Evolutionary conservation across 2,888 invertebrate species (phyloP).

Genomic region (Ennomos quercinarius): DNA sequence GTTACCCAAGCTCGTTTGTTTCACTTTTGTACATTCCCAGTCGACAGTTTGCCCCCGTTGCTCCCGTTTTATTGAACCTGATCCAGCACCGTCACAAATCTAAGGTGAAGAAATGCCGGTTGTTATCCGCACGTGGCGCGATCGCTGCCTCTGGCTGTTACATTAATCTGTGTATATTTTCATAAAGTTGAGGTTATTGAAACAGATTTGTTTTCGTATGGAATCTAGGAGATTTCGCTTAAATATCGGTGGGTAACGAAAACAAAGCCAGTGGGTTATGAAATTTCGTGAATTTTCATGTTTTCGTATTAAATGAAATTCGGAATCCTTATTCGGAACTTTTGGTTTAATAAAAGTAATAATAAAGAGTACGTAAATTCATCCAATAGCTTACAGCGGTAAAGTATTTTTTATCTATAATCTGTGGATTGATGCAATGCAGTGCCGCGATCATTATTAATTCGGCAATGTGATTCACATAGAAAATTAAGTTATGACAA

Average conservation of each 20-base stretch:
- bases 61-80: conserved; percentile 59
- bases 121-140: conserved; percentile 62
- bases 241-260: background rate
- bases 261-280: too few relatives aligned
- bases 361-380: too few relatives aligned
- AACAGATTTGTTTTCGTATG: conserved; percentile 48
- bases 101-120: conserved; percentile 60
- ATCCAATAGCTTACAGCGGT: too few relatives aligned
- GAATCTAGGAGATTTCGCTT: conserved; percentile 12
- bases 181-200: conserved; percentile 67
- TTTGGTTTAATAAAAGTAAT: too few relatives aligned
- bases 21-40: conserved; percentile 59
- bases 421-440: too few relatives aligned
- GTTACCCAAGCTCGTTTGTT: conserved; percentile 57
- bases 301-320: too few relatives aligned
- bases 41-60: conserved; percentile 56
- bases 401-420: too few relatives aligned
- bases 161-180: conserved; percentile 73
- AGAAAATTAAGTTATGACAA: too few relatives aligned
- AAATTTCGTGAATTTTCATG: too few relatives aligned
- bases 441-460: too few relatives aligned
- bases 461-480: too few relatives aligned
- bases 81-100: conserved; percentile 58
- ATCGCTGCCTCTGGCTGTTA: conserved; percentile 54
- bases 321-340: too few relatives aligned